These are phyloP conservation scores for Heteromyza rotundicornis DNA, from an alignment of 2,888 invertebrate genomes.

Conservation along the genomic window DNA sequence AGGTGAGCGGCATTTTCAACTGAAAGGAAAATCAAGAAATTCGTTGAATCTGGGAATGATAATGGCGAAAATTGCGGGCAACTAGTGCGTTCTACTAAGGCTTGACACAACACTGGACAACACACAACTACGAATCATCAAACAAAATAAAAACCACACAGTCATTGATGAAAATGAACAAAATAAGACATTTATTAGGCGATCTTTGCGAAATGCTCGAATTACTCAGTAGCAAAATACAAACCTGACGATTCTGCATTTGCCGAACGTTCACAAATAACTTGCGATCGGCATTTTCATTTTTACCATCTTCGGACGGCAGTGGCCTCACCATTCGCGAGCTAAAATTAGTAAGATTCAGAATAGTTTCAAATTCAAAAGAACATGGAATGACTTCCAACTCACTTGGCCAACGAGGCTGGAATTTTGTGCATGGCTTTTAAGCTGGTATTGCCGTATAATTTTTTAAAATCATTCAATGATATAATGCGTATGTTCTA, in stretches of 20 bases:
- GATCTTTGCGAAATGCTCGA: neutral
- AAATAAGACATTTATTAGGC: neutral
- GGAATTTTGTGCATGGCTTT: slow-evolving; percentile 55
- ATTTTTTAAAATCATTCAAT: slow-evolving; percentile 58
- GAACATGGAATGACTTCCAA: neutral
- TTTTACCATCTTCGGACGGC: slow-evolving; percentile 22
- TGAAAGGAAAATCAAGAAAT: too few relatives aligned
- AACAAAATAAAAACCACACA: neutral
- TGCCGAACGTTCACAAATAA: slow-evolving; percentile 46
- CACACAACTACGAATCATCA: neutral
- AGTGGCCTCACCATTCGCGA: slow-evolving; percentile 49
- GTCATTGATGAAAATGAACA: neutral
- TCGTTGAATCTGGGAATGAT: too few relatives aligned
- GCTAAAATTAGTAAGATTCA: slow-evolving; percentile 32
- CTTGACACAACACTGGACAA: neutral
- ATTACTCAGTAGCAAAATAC: slow-evolving; percentile 13
- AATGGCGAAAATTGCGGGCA: too few relatives aligned
- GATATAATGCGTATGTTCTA: slow-evolving; percentile 61
- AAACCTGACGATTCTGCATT: slow-evolving; percentile 45
- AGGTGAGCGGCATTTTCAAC: slow-evolving; percentile 3
- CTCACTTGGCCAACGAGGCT: slow-evolving; percentile 49
- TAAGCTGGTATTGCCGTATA: slow-evolving; percentile 51
- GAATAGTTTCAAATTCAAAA: neutral
- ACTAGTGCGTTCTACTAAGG: too few relatives aligned
- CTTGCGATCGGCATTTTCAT: slow-evolving; percentile 37